phyloP scores from a whole-genome alignment of 2,797 vertebrate species.

The Sebastiscus tertius region DNA sequence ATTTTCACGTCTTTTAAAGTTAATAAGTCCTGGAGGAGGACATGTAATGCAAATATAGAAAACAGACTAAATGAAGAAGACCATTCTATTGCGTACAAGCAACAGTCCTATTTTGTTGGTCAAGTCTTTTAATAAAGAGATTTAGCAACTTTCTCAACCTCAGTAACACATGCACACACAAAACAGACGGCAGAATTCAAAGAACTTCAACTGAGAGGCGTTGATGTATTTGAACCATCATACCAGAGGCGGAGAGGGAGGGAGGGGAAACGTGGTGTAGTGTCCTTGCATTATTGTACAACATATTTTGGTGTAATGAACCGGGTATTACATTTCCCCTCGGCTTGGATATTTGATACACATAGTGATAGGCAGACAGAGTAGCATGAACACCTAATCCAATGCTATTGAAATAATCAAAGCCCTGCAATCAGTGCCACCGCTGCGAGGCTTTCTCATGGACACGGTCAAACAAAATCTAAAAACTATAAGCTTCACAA shows the following conservation, averaged over 20 bases:
- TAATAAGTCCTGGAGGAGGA: neutral
- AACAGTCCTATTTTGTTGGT: slow-evolving; percentile 56
- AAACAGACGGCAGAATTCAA: slow-evolving; percentile 26
- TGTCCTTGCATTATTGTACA: slow-evolving; percentile 60
- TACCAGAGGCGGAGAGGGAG: neutral
- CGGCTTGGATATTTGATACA: slow-evolving; percentile 22
- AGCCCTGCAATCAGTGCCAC: slow-evolving; percentile 11
- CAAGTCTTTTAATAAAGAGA: slow-evolving; percentile 52
- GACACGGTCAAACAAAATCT: slow-evolving; percentile 13
- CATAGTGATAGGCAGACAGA: neutral
- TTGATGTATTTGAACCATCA: slow-evolving; percentile 38
- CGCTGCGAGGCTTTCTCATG: neutral
- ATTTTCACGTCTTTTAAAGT: too few relatives aligned
- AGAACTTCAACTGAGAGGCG: slow-evolving; percentile 11
- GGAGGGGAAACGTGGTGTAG: slow-evolving; percentile 42
- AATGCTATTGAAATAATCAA: slow-evolving; percentile 3
- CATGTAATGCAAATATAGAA: neutral
- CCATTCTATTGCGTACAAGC: slow-evolving; percentile 12
- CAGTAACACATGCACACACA: slow-evolving; percentile 65
- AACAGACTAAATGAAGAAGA: slow-evolving; percentile 2
- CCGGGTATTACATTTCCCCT: slow-evolving; percentile 12
- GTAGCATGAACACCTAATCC: slow-evolving; percentile 3
- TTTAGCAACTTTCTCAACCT: slow-evolving; percentile 36
- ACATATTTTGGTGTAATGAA: slow-evolving; percentile 18
- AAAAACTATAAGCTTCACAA: slow-evolving; percentile 24